Conservation (phyloP, 2,888 invertebrate species). For the Hypsopygia costalis region DNA sequence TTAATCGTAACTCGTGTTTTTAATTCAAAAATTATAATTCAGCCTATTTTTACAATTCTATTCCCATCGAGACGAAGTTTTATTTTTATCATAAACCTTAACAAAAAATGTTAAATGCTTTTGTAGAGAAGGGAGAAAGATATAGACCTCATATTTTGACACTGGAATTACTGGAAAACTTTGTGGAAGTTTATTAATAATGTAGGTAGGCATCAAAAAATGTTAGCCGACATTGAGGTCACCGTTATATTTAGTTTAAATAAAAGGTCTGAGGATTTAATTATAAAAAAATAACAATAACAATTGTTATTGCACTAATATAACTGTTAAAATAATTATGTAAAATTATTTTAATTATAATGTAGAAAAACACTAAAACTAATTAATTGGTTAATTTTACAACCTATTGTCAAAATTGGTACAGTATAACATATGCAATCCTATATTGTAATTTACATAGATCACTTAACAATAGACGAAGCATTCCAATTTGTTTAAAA, state of each 20-base stretch:
- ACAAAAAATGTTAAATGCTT: slow-evolving; percentile 24
- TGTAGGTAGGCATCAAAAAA: not conserved
- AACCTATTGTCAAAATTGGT: slow-evolving; percentile 1
- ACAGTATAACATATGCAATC: not conserved
- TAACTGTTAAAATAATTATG: too few relatives aligned
- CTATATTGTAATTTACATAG: not conserved
- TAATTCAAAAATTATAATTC: not conserved
- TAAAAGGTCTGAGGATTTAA: not conserved
- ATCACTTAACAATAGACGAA: not conserved
- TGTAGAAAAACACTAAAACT: not conserved
- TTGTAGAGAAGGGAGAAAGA: slow-evolving; percentile 8
- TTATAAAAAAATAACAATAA: too few relatives aligned
- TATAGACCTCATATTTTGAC: slow-evolving; percentile 15
- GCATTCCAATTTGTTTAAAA: not conserved
- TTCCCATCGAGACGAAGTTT: too few relatives aligned
- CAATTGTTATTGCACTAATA: too few relatives aligned
- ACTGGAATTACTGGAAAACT: slow-evolving; percentile 17
- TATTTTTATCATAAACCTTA: too few relatives aligned
- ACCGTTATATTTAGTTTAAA: not conserved
- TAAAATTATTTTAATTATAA: too few relatives aligned
- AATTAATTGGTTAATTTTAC: not conserved
- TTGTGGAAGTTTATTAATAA: slow-evolving; percentile 19
- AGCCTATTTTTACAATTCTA: not conserved
- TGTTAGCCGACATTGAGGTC: too few relatives aligned
- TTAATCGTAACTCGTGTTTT: not conserved